A percentile compares a stretch with the other conserved stretches of the same genome.
Evolutionary conservation across 2,888 invertebrate species (phyloP).

Genomic region (Cantharis nigra): DNA sequence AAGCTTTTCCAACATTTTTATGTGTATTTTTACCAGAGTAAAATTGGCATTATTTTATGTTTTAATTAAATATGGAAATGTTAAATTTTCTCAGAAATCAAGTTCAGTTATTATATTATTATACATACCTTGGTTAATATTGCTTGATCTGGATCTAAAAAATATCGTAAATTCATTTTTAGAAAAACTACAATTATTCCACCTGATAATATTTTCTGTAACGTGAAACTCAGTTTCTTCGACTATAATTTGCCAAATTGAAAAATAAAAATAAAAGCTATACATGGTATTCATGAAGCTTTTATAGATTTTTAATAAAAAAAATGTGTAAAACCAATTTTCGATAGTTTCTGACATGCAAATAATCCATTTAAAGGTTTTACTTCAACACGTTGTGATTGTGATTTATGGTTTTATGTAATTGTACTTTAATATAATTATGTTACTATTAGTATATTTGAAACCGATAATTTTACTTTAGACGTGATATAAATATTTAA

Average conservation of each 20-base stretch:
- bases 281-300: neutral
- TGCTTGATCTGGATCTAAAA: neutral
- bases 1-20: no score
- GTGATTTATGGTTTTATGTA: neutral
- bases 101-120: no score
- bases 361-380: neutral
- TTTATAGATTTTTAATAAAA: neutral
- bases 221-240: neutral
- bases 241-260: neutral
- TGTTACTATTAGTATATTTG: neutral
- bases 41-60: no score
- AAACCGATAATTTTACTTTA: neutral
- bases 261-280: neutral
- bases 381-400: neutral
- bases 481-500: neutral
- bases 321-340: neutral
- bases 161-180: neutral
- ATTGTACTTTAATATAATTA: neutral
- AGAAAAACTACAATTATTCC: neutral
- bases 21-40: no score
- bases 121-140: no score
- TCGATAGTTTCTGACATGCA: neutral
- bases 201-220: neutral
- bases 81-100: no score
- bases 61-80: no score